phyloP scores from a whole-genome alignment of 2,888 invertebrate genomes.

The Griposia aprilina region DNA sequence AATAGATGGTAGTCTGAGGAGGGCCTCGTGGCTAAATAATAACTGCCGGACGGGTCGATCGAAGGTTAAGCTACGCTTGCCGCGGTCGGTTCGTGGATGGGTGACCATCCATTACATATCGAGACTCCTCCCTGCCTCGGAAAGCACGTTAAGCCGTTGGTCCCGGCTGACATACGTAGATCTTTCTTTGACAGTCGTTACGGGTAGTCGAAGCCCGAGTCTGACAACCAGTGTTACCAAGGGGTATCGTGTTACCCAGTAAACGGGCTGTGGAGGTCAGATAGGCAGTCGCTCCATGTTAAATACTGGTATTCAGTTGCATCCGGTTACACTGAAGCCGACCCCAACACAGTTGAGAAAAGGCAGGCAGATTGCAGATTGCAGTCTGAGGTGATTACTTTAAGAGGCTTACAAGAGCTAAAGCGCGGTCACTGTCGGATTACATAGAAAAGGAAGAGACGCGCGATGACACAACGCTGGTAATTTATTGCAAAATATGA shows the following conservation, averaged over 20 bases:
- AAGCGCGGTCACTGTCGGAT: no score
- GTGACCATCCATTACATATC: not conserved
- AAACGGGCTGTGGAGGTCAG: not conserved
- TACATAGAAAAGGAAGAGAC: no score
- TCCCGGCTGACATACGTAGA: not conserved
- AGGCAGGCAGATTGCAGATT: constrained; percentile 13
- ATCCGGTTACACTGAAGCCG: not conserved
- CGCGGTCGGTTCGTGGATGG: not conserved
- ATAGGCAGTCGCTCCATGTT: not conserved
- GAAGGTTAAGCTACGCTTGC: no score
- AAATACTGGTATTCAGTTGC: not conserved
- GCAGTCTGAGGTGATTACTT: constrained; percentile 33
- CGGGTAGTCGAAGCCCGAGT: not conserved
- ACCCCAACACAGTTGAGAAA: not conserved
- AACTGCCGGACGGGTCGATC: not conserved
- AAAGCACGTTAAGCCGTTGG: not conserved
- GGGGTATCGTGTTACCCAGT: not conserved
- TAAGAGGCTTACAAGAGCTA: no score
- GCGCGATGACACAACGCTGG: no score
- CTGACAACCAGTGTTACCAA: not conserved
- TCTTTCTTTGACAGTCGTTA: not conserved
- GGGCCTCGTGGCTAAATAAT: not conserved
- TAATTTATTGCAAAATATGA: no score
- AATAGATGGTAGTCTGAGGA: constrained; percentile 40
- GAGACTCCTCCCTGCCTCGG: not conserved